Evolutionary conservation across 1,140 invertebrate genomes (phyloP), one percentile per base, ranked within the genome.

Genomic region (Heliothis virescens): DNA sequence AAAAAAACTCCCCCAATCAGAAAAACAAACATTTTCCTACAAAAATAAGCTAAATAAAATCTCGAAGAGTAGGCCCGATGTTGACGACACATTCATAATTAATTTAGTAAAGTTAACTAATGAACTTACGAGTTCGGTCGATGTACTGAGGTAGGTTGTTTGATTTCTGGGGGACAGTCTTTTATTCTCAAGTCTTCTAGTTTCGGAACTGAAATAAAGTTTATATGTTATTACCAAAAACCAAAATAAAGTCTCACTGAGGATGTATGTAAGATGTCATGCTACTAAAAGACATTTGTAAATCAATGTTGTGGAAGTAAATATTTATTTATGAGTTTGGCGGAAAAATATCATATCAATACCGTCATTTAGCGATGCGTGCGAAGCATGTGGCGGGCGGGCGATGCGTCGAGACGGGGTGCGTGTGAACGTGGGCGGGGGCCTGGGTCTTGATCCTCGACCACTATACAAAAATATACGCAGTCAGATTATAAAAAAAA

Each of bases 381-480:
- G 91, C 29, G 90, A 91, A 80, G 95, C 96, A 92, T 98, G 97
- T 72, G 97, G 95, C 79, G 98, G 96, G 81, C 98, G 95, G 84
- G 97, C 97, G 87, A 98, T 97, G 81, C 98, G 95, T 83, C 98
- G 96, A 81, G 98, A 99, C 9, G 98, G 98, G n/a, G 97, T 98
- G 83, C 98, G 96, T 57, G 97, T 97, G 89, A 99, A 99, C 55
- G 96, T 95, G 50, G 98, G 98, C 65, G 98, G 97, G 16, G 97
- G 92, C 2, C 93, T 87, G 71, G 91, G 96, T 63, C 96, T 95
- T 65, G 95, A 90, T 67, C 97, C 96, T 80, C 97, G 96, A 60
- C 97, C 94, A 83, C 97, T 97, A 92, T 95, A 96, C 86, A 92
- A 92, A 89, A 80, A 90, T 18, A 62, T 62, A 62, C 21, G 26